A percentile compares a stretch with the other conserved stretches of the same genome.
Conservation (phyloP, 2,113 vertebrate species). For the Cyphomyrus discorhynchus region DNA sequence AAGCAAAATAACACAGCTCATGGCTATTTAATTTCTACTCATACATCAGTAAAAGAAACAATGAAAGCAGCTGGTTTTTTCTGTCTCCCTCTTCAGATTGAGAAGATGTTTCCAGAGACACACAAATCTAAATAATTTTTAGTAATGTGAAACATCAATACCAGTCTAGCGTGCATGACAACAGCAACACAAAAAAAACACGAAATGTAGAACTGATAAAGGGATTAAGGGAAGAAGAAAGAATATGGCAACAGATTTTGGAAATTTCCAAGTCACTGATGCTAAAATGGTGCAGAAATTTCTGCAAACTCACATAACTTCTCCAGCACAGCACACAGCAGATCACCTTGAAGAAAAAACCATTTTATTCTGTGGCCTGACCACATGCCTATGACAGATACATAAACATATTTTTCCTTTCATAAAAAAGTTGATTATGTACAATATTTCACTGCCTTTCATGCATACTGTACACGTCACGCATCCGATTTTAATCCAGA, state of each 20-base stretch:
- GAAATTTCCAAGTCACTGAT: constrained; percentile 42
- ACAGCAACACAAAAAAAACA: constrained; percentile 9
- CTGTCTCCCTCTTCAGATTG: constrained; percentile 26
- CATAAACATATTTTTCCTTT: constrained; percentile 35
- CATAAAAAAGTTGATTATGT: constrained; percentile 38
- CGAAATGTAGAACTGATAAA: constrained; percentile 22
- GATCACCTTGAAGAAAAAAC: constrained; percentile 34
- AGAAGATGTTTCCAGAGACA: constrained; percentile 38
- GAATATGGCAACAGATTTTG: constrained; percentile 21
- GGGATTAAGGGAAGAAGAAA: constrained; percentile 11
- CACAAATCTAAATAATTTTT: constrained; percentile 28
- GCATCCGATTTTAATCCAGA: constrained; percentile 50
- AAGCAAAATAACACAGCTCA: background rate
- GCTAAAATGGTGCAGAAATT: constrained; percentile 33
- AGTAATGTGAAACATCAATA: constrained; percentile 36
- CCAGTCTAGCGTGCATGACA: constrained; percentile 42
- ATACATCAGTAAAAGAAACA: background rate
- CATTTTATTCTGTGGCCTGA: constrained; percentile 29
- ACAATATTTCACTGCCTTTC: constrained; percentile 37
- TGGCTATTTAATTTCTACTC: background rate
- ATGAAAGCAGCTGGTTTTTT: constrained; percentile 29
- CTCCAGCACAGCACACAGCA: constrained; percentile 20
- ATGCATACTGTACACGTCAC: constrained; percentile 43
- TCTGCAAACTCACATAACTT: constrained; percentile 16
- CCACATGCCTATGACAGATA: constrained; percentile 41